Base-by-base conservation (phyloP, 1,140 invertebrate species). In the Orussus abietinus region DNA sequence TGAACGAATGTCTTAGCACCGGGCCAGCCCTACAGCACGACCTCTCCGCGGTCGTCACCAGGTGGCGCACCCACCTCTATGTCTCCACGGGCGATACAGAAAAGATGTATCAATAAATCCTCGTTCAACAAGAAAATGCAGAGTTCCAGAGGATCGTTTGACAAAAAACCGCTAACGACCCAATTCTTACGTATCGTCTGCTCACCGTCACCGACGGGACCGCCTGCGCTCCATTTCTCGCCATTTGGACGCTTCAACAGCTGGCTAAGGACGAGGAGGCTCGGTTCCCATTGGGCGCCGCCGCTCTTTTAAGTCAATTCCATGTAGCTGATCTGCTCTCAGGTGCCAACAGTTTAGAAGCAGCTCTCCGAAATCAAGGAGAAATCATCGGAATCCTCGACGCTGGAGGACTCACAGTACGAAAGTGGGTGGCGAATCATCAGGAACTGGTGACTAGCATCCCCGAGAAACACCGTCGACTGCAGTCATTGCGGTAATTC, bases 261-360 rank as follows among this genome's bases (percentile, higher is more conserved):
- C 31, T 66, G 3, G 62, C 49, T 5, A 6, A 42, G 2, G 43
- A 56, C 22, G 28, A 56, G 19, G 15, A 46, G 14, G n/a, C 36
- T 13, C 7, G 49, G 2, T 58, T 47, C 49, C 66, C 59, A 5
- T 5, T 29, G 5, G 57, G 41, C 7, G 33, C 53, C 9, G 18
- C 37, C 40, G 36, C 62, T 4, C 32, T 69, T n/a, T 17, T 47
- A 38, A 47, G 42, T 5, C 57, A 68, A 43, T 55, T 69, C n/a
- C 72, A 73, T 38, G 67, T 76, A 3, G 75, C 76, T 48, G 71
- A 76, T 49, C 25, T 66, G 2, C 17, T 75, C 7, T 59, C 59
- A n/a, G 70, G 75, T 6, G 44, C 38, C 5, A 26, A 57, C 7
- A 55, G 45, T 2, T 32, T 62, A 17, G 42, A 64, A 30, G 44